Evolutionary conservation across 2,888 invertebrate species (phyloP).

Genomic region (Lasioglossum pauxillum): DNA sequence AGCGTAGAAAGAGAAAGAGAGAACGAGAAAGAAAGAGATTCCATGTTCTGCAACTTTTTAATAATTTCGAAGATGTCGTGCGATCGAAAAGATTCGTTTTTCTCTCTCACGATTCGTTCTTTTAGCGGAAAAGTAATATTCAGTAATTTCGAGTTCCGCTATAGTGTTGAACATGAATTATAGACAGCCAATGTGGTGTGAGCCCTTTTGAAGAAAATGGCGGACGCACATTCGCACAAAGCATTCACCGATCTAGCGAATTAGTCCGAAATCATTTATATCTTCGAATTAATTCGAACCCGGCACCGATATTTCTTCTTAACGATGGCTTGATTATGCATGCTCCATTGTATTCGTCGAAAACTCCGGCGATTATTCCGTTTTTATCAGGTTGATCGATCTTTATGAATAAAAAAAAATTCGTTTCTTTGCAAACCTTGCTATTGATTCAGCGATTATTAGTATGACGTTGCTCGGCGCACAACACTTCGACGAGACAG

Average conservation of each 20-base stretch:
- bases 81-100: background rate
- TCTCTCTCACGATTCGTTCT: background rate
- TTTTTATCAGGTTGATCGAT: background rate
- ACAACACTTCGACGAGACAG: background rate
- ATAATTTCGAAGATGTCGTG: background rate
- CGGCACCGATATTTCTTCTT: background rate
- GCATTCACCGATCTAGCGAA: slow-evolving; percentile 72
- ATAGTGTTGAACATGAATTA: slow-evolving; percentile 50
- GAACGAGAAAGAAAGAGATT: background rate
- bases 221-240: slow-evolving; percentile 79
- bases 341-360: background rate
- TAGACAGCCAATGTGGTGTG: slow-evolving; percentile 69
- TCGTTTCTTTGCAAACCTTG: slow-evolving; percentile 44
- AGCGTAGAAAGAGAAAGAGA: slow-evolving; percentile 2
- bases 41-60: background rate
- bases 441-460: slow-evolving; percentile 55
- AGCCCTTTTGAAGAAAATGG: slow-evolving; percentile 83
- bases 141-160: background rate
- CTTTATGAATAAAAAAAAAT: slow-evolving; percentile 29
- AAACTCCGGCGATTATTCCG: background rate
- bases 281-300: slow-evolving; percentile 12
- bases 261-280: slow-evolving; percentile 67
- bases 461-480: slow-evolving; percentile 11
- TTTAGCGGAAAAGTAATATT: background rate
- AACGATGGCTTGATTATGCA: background rate